Evolutionary conservation across 2,113 vertebrate species (phyloP).

Genomic region (Anolis carolinensis): DNA sequence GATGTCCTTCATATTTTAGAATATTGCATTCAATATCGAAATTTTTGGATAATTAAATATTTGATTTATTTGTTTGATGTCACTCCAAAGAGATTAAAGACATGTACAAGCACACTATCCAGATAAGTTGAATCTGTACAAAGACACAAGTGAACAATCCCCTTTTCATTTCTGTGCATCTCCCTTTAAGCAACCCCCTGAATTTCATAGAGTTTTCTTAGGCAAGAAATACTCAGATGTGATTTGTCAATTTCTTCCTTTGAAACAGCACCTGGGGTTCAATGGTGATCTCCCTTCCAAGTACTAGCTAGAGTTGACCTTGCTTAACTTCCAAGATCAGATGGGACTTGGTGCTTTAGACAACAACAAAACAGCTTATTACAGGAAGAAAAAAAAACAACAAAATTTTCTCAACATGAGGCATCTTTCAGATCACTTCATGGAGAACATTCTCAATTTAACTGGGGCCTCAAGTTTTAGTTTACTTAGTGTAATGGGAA

Average conservation of each 20-base stretch:
- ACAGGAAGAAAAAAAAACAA: not conserved
- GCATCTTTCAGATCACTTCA: not conserved
- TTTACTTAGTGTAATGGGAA: constrained; percentile 8
- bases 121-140: not conserved
- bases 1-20: not conserved
- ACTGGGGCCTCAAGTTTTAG: not conserved
- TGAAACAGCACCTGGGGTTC: no score
- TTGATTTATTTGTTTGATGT: not conserved
- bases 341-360: not conserved
- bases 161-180: no score
- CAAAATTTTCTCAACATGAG: not conserved
- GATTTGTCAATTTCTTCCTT: no score
- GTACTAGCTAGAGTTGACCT: no score
- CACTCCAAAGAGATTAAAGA: not conserved
- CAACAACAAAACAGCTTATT: not conserved
- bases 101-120: not conserved
- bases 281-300: not conserved
- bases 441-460: not conserved
- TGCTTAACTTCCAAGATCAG: no score
- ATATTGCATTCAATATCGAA: not conserved
- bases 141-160: not conserved
- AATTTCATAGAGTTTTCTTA: no score
- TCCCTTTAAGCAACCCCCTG: no score
- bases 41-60: not conserved
- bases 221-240: no score